Conservation (phyloP, 2,797 vertebrate species). For the Ptychobarbus kaznakovi region DNA sequence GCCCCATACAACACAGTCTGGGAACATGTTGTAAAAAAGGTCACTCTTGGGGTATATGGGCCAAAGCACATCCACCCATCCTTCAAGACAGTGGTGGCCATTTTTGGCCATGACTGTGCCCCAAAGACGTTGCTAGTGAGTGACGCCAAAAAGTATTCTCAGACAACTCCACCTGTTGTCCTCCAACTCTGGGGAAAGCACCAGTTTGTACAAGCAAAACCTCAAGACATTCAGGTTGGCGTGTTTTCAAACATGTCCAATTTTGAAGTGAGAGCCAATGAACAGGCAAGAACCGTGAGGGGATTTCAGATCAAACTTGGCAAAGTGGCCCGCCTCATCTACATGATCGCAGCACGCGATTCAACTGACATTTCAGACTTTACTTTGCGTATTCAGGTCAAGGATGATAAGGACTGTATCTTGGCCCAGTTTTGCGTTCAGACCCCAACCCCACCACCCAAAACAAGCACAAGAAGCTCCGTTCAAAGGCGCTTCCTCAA, state of each 20-base stretch:
- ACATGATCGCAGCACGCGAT: constrained; percentile 84
- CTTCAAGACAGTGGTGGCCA: constrained; percentile 92
- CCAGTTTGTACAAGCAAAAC: constrained; percentile 86
- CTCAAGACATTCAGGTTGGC: constrained; percentile 89
- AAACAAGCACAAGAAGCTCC: constrained; percentile 81
- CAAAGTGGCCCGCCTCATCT: constrained; percentile 90
- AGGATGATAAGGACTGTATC: constrained; percentile 86
- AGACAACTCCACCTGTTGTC: constrained; percentile 81
- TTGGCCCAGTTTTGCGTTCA: constrained; percentile 95
- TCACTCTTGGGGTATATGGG: constrained; percentile 93
- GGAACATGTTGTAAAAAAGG: constrained; percentile 92
- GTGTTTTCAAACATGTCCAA: constrained; percentile 95
- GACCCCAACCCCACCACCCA: constrained; percentile 90
- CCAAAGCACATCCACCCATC: constrained; percentile 97
- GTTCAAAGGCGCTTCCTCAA: constrained; percentile 92
- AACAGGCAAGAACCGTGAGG: constrained; percentile 85
- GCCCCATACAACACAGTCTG: constrained; percentile 87
- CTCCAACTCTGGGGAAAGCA: constrained; percentile 97
- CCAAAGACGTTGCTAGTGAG: constrained; percentile 91
- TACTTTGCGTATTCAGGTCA: constrained; percentile 90
- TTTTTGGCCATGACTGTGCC: constrained; percentile 93
- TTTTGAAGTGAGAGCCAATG: constrained; percentile 85
- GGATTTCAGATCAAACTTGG: constrained; percentile 97
- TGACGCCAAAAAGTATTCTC: constrained; percentile 83
- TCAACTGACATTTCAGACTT: constrained; percentile 88